Conservation (phyloP, 2,113 vertebrate genomes). For the Podarcis raffonei region DNA sequence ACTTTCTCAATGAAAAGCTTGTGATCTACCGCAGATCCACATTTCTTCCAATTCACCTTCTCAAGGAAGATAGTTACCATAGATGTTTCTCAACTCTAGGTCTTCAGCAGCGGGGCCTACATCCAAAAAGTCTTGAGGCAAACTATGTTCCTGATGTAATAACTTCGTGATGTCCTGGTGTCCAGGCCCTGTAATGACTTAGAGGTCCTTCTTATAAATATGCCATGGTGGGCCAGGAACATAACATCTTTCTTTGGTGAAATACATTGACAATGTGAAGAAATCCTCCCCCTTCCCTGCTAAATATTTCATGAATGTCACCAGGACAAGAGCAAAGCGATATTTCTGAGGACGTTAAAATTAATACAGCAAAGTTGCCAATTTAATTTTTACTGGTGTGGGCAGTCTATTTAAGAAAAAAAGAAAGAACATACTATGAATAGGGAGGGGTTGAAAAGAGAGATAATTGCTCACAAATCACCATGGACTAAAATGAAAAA, state of each 20-base stretch:
- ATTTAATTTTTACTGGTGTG: background rate
- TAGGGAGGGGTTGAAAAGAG: background rate
- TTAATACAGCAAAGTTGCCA: conserved; percentile 14
- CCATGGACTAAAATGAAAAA: background rate
- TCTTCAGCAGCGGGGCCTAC: too few relatives aligned
- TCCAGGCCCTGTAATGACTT: conserved; percentile 26
- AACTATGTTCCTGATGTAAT: background rate
- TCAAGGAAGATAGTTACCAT: too few relatives aligned
- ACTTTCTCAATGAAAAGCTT: background rate
- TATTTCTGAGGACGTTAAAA: conserved; percentile 38
- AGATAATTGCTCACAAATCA: background rate
- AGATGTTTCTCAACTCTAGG: background rate
- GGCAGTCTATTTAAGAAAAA: background rate
- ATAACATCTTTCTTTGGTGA: conserved; percentile 51
- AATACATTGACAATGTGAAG: conserved; percentile 23
- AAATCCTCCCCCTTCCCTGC: background rate
- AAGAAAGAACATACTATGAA: background rate
- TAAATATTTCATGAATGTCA: conserved; percentile 68
- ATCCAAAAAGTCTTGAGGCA: background rate
- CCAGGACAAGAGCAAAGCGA: conserved; percentile 39
- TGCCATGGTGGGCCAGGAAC: conserved; percentile 23
- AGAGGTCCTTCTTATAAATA: conserved; percentile 48
- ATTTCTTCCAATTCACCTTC: background rate
- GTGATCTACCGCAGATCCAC: background rate
- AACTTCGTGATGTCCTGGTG: background rate